Evolutionary conservation across 1,140 invertebrate species (phyloP), one percentile per base, ranked within the genome.

Genomic region (Dysdera silvatica): DNA sequence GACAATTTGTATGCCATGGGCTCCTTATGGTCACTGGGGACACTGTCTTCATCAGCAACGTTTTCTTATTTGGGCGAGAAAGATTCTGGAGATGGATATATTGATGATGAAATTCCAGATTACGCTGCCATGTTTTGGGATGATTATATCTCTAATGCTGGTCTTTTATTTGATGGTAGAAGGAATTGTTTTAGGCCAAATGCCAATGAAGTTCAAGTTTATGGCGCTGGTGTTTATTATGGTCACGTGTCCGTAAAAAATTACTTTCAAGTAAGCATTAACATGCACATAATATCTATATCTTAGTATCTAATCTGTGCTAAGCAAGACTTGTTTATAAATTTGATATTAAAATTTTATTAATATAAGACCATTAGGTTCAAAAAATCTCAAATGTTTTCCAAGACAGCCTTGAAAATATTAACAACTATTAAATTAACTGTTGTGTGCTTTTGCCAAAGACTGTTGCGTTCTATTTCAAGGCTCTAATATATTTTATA

Each of bases 241-340:
- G 72, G 73, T 23, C 61, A 69, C 29, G 72, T 74, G 6, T 68
- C 69, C 1, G 57, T 65, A 6, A 71, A 71, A 57, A 74, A 74
- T 66, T 70, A 71, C 5, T 74, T 74, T 64, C 71, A 71, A 69
- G 73, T 73, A 67, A 16, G 33, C 18, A 16, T 66, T 16, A 51
- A 23, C 18, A 29, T 59, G 20, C 31, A 35, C 23, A 26, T 55
- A 12, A 51, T 12, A 54, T 64, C 1, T 26, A 51, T 6, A 10
- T 14, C 10, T 51, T 3, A 51, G 8, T 7, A 51, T 26, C 14
- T 4, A 51, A 12, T 28, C 1, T 14, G 4, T 29, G 10, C 6
- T 26, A 14, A 7, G 14, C 12, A 3, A 29, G 20, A 2, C 29
- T 51, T 2, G 12, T 29, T 26, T 28, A 51, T 28, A 8, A n/a